These are phyloP conservation scores for Salvelinus alpinus DNA, from an alignment of 2,113 vertebrate species.

Conservation along the genomic window DNA sequence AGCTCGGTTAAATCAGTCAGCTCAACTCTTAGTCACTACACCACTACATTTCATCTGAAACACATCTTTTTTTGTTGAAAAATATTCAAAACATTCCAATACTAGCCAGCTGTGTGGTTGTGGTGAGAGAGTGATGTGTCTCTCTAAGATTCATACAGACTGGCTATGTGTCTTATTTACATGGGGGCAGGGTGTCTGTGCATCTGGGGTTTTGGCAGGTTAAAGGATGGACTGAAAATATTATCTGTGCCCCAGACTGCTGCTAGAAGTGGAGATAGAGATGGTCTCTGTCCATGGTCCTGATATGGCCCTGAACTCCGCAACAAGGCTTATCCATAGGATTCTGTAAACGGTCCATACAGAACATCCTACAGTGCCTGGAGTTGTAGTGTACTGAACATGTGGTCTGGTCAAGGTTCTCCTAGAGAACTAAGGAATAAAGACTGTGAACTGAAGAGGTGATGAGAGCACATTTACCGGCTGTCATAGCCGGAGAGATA, in stretches of 20 bases:
- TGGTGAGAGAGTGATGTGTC: slow-evolving; percentile 55
- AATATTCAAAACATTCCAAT: slow-evolving; percentile 81
- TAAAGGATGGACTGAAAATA: slow-evolving; percentile 8
- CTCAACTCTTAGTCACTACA: slow-evolving; percentile 78
- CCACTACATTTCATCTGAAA: slow-evolving; percentile 74
- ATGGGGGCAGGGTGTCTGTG: slow-evolving; percentile 37
- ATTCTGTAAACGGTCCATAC: not conserved
- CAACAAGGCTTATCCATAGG: not conserved
- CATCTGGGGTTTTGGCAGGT: slow-evolving; percentile 27
- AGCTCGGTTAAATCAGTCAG: slow-evolving; percentile 74
- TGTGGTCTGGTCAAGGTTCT: not conserved
- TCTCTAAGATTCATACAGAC: slow-evolving; percentile 58
- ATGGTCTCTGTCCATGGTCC: slow-evolving; percentile 4
- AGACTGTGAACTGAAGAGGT: not conserved
- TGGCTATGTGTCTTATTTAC: slow-evolving; percentile 70
- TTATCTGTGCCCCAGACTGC: slow-evolving; percentile 15
- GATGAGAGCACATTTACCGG: not conserved
- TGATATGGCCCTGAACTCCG: not conserved
- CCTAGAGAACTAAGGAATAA: not conserved
- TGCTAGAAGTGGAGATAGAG: slow-evolving; percentile 37
- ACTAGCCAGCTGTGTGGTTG: slow-evolving; percentile 66
- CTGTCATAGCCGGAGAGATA: not conserved
- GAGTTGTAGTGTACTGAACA: not conserved
- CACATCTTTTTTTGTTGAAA: slow-evolving; percentile 65
- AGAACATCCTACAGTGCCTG: not conserved